phyloP scores from a whole-genome alignment of 2,888 invertebrate genomes.

The Flexamia atlantica region DNA sequence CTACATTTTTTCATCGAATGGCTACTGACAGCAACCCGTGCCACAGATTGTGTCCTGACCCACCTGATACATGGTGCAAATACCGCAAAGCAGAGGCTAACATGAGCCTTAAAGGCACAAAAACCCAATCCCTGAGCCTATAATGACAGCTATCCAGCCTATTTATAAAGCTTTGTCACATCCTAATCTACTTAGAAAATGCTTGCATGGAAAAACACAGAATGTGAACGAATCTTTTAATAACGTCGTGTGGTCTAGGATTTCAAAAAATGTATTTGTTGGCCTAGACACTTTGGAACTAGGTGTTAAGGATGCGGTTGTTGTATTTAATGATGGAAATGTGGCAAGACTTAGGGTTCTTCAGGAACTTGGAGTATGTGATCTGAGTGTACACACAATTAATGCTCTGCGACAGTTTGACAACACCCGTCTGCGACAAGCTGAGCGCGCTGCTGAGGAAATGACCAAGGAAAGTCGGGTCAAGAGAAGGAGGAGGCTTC shows the following conservation, averaged over 20 bases:
- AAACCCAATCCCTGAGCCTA: constrained; percentile 34
- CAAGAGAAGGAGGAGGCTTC: constrained; percentile 16
- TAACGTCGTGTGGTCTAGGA: constrained; percentile 19
- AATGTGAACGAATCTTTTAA: constrained; percentile 48
- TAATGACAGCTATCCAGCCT: constrained; percentile 9
- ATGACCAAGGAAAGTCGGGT: constrained; percentile 42
- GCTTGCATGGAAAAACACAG: constrained; percentile 28
- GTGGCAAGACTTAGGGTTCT: constrained; percentile 22
- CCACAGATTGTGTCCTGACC: background rate
- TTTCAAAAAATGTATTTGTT: constrained; percentile 20
- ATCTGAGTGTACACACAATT: constrained; percentile 14
- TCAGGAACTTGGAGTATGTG: constrained; percentile 3
- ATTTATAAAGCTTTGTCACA: constrained; percentile 25
- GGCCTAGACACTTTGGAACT: background rate
- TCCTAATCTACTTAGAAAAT: constrained; percentile 33
- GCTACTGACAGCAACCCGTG: background rate
- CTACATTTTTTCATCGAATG: background rate
- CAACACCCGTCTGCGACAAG: background rate
- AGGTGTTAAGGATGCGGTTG: constrained; percentile 6
- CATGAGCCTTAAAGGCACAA: background rate
- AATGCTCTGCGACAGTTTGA: constrained; percentile 14
- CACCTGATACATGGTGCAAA: constrained; percentile 67
- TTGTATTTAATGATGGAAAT: constrained; percentile 53
- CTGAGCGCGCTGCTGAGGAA: constrained; percentile 1
- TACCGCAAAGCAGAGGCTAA: constrained; percentile 52